These are phyloP conservation scores for Dicyrtoma fusca DNA, from an alignment of 2,888 invertebrate genomes.

Conservation along the genomic window DNA sequence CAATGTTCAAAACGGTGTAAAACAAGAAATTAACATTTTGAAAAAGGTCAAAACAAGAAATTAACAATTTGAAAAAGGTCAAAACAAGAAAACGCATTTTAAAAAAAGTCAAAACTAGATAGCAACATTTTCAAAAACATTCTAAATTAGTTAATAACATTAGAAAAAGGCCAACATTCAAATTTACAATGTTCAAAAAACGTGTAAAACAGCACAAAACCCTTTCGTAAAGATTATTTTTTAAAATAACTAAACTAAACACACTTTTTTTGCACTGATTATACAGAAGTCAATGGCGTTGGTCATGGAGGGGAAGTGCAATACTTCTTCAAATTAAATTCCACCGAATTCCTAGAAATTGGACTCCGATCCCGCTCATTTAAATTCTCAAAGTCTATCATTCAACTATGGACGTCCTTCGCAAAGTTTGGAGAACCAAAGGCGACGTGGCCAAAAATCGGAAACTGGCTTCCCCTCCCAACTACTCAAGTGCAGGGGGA, in stretches of 20 bases:
- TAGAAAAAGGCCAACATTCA: no score
- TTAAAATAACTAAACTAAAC: not conserved
- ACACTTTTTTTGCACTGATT: not conserved
- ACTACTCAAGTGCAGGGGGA: slow-evolving; percentile 5
- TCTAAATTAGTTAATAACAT: no score
- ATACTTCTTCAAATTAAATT: slow-evolving; percentile 23
- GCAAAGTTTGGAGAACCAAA: slow-evolving; percentile 10
- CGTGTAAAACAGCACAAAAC: no score
- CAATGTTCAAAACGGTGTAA: no score
- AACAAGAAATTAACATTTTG: no score
- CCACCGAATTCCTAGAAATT: not conserved
- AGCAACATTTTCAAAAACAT: no score
- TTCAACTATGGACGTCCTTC: slow-evolving; percentile 16
- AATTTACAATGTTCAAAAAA: no score
- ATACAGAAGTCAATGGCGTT: slow-evolving; percentile 3
- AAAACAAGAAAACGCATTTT: no score
- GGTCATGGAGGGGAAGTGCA: not conserved
- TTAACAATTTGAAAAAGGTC: no score
- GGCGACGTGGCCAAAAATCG: not conserved
- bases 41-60: no score
- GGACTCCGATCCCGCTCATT: not conserved
- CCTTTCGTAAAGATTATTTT: no score
- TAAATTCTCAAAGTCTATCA: not conserved
- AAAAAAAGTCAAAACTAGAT: no score
- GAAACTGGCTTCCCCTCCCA: slow-evolving; percentile 19